Percentiles rank a stretch among this genome's conserved stretches.
Conservation (phyloP, 2,797 vertebrate genomes). For the Pseudomugil tenellus region DNA sequence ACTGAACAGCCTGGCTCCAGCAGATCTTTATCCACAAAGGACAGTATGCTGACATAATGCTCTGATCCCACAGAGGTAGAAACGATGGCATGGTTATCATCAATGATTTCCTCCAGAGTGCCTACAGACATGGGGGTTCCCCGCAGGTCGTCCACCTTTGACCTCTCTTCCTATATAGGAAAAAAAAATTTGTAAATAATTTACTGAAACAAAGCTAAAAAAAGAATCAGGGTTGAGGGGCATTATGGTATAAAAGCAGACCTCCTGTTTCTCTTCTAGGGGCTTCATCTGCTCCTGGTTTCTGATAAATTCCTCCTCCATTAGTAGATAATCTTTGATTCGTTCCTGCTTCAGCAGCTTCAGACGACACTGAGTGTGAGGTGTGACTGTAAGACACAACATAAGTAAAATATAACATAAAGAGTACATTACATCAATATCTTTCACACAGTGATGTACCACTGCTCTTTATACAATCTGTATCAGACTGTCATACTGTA, state of each 20-base stretch:
- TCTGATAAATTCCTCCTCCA: slow-evolving; percentile 99
- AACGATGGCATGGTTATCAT: slow-evolving; percentile 98
- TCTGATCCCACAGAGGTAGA: slow-evolving; percentile 98
- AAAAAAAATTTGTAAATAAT: background rate
- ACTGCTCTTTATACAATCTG: background rate
- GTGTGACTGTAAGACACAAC: slow-evolving; percentile 85
- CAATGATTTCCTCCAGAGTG: slow-evolving; percentile 97
- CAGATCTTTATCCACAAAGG: slow-evolving; percentile 97
- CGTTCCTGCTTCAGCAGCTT: slow-evolving; percentile 92
- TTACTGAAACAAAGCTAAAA: background rate
- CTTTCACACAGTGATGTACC: background rate
- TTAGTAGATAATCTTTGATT: slow-evolving; percentile 96
- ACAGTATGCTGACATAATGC: slow-evolving; percentile 98
- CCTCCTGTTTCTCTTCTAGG: slow-evolving; percentile 98
- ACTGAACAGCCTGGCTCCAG: slow-evolving; percentile 97
- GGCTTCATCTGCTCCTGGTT: slow-evolving; percentile 99
- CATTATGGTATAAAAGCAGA: slow-evolving; percentile 34
- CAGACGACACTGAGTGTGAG: slow-evolving; percentile 96
- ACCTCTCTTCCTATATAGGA: slow-evolving; percentile 90
- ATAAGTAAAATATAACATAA: background rate
- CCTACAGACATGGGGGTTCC: slow-evolving; percentile 99
- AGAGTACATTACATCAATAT: background rate
- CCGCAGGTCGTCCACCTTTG: slow-evolving; percentile 96
- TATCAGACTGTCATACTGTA: background rate
- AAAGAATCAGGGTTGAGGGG: accelerated